Percentiles rank a stretch among this genome's conserved stretches.
Evolutionary conservation across 1,140 invertebrate genomes (phyloP).

Genomic region (Parasteatoda tepidariorum): DNA sequence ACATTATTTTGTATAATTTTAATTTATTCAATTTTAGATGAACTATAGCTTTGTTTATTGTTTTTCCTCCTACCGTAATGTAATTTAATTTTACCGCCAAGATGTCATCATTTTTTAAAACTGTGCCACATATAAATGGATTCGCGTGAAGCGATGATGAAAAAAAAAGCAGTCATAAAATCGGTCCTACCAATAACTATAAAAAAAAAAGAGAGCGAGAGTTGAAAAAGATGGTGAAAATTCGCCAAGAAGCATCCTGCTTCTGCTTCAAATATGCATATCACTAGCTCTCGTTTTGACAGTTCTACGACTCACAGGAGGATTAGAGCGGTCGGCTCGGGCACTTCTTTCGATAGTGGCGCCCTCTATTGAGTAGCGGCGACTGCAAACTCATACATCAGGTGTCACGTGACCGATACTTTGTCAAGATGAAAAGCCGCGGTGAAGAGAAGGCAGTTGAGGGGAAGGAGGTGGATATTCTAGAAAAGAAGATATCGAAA

Average conservation of each 20-base stretch:
- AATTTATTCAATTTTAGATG: too few species aligned
- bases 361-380: conserved; percentile 44
- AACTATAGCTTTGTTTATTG: too few species aligned
- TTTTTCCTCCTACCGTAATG: too few species aligned
- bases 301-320: conserved; percentile 40
- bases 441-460: neutral
- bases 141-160: neutral
- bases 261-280: conserved; percentile 49
- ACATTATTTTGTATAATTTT: too few species aligned
- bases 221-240: conserved; percentile 32
- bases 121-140: neutral
- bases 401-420: conserved; percentile 53
- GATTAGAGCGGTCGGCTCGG: conserved; percentile 18
- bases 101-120: neutral
- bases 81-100: too few species aligned
- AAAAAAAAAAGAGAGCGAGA: neutral
- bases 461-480: neutral
- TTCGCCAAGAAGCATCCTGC: conserved; percentile 36
- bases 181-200: neutral
- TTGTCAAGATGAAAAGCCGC: conserved; percentile 44
- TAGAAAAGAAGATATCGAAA: conserved; percentile 54
- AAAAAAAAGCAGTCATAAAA: neutral
- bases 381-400: conserved; percentile 54
- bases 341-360: conserved; percentile 36
- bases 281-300: conserved; percentile 42